Base-by-base conservation (phyloP, 1,140 invertebrate genomes). In the Asobara japonica region DNA sequence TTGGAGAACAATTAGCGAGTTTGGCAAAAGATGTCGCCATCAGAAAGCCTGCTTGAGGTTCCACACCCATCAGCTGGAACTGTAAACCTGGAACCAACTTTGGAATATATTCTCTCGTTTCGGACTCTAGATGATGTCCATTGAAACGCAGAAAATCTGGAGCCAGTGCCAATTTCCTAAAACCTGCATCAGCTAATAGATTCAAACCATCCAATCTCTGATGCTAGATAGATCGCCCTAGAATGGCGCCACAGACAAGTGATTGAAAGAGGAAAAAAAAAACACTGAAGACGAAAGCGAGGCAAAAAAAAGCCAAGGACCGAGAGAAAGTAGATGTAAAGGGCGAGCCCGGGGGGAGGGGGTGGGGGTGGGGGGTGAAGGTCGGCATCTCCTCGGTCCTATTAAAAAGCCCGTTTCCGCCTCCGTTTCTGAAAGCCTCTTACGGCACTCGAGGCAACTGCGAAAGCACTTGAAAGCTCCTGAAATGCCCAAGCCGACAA, bases 371-470 rank as follows among this genome's bases (percentile, higher is more conserved):
- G 66, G 36, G 29, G 31, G 30, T 51, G 62, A 69, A 74, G 51
- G 72, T 56, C 62, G 73, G 75, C 81, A 80, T 79, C 84, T 84
- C 80, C 79, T 85, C 80, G 84, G 84, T 82, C 83, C 85, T 87
- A 87, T 87, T 87, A 87, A 87, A 87, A 87, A 87, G 84, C 84
- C 85, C 83, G 84, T 87, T 86, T 87, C 85, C 84, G 83, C 84
- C 83, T 87, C 82, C 84, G 82, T 87, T 86, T 87, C 84, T 86
- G 84, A 87, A 87, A 87, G 85, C 85, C 84, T 87, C 86, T 87
- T 87, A 87, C 80, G 79, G 83, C 82, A 87, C 86, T 87, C 84
- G 84, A 86, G 85, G 86, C 84, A 87, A 87, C 86, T 87, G 86
- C 80, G 80, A 87, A 87, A 86, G 86, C 84, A 87, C 85, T 87